These are phyloP conservation scores for Nipponia nippon DNA, from an alignment of 2,113 vertebrate genomes.

Conservation along the genomic window DNA sequence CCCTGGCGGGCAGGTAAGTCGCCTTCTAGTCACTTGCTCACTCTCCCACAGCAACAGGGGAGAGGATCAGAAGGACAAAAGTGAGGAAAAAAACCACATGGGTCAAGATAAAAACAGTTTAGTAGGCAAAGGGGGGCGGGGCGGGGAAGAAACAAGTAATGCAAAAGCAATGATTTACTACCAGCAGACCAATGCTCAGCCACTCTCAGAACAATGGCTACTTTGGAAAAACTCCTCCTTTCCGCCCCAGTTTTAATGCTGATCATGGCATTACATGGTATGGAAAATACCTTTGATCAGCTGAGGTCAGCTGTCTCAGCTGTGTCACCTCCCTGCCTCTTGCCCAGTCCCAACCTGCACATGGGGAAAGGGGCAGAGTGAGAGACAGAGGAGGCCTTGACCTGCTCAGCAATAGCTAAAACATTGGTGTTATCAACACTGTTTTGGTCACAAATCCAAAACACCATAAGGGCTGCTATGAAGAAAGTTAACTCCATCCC, in stretches of 20 bases:
- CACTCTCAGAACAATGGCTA: neutral
- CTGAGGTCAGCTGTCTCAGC: neutral
- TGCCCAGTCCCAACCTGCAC: neutral
- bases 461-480: neutral
- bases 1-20: neutral
- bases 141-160: neutral
- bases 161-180: neutral
- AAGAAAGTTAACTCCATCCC: neutral
- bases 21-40: neutral
- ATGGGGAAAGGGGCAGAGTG: neutral
- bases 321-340: neutral
- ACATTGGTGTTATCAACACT: neutral
- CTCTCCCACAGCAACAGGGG: accelerated
- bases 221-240: neutral
- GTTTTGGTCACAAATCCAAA: neutral
- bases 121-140: neutral
- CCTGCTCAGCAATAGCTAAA: neutral
- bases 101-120: neutral
- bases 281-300: neutral
- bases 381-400: neutral
- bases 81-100: neutral
- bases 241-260: neutral
- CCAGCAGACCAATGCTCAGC: neutral
- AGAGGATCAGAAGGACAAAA: neutral
- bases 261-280: neutral